Base-by-base conservation (phyloP, 2,797 vertebrate genomes). In the Artibeus jamaicensis region DNA sequence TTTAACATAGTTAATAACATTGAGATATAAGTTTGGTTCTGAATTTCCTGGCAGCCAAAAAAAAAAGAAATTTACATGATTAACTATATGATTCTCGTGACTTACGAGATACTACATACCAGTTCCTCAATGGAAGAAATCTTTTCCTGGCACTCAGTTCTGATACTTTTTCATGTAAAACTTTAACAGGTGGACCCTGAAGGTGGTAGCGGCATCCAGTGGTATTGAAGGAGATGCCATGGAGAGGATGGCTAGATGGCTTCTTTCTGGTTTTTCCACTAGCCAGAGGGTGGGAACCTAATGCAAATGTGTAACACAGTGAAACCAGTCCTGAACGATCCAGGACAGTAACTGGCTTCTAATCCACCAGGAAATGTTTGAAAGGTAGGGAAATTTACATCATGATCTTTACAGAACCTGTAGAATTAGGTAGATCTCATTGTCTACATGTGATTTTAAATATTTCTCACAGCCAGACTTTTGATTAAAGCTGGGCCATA, bases 1-100 rank as follows among this genome's bases (percentile, higher is more conserved):
- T 73, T 95, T 65, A 93, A 67, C 11, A 37, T 71, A 57, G 53
- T 88, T 91, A 89, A 86, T 93, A 85, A 59, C 42, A 62, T 57
- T 85, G 34, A 94, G 46, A 50, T 78, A 18, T 67, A 78, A 83
- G 21, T 62, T 97, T 92, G 57, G 46, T 96, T 97, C 86, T 93
- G 53, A 77, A 86, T 84, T 96, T 95, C 70, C 83, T 71, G 37
- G 46, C 39, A 93, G 53, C 37, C 34, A 62, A 73, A 92, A 42
- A 44, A 62, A 46, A 44, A 19, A 65, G 68, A 96, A 92, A 94
- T 76, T 84, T 74, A 11, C 16, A 18, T 82, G 68, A 86, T 93
- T 85, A 86, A 37, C 91, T 77, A 57, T 39, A 55, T 76, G 65
- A 34, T 79, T 96, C 57, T 92, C 29, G 53, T 62, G 89, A 68